These are phyloP conservation scores for Crambe crambe DNA, from an alignment of 37 sponge, comb jelly and placozoan genomes.

Conservation along the genomic window DNA sequence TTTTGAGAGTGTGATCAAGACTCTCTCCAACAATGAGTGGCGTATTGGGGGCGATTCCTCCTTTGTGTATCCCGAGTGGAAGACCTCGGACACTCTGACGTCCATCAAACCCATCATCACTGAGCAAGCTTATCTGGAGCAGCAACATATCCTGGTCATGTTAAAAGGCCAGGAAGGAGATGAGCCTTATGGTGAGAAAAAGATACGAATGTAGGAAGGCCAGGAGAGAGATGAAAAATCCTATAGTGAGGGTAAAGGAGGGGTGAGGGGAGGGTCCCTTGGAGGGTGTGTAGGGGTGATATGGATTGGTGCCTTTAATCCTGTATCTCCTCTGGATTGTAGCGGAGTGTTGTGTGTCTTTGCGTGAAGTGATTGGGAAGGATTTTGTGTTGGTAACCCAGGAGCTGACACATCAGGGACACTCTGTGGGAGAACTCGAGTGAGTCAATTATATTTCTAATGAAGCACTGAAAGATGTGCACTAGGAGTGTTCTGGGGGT, in stretches of 20 bases:
- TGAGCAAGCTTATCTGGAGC: conserved; percentile 69
- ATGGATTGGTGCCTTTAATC: conserved; percentile 15
- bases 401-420: conserved; percentile 66
- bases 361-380: conserved; percentile 33
- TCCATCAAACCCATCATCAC: conserved; percentile 68
- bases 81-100: conserved; percentile 1
- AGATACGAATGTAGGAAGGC: too few species aligned
- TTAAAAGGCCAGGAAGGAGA: conserved; percentile 76
- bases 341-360: conserved; percentile 45
- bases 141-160: conserved; percentile 72
- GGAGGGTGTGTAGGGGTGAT: conserved; percentile 13
- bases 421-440: conserved; percentile 61
- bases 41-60: not conserved
- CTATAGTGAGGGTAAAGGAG: not conserved
- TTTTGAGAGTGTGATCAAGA: conserved; percentile 57
- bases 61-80: conserved; percentile 47
- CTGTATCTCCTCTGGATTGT: too few species aligned
- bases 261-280: not conserved
- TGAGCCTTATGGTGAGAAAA: conserved; percentile 73
- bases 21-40: conserved; percentile 39
- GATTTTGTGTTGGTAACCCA: conserved; percentile 7
- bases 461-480: not conserved
- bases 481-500: too few species aligned
- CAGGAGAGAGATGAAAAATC: not conserved
- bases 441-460: conserved; percentile 25